Conservation (phyloP, 2,888 invertebrate genomes). For the Drosophila fulvimacula region DNA sequence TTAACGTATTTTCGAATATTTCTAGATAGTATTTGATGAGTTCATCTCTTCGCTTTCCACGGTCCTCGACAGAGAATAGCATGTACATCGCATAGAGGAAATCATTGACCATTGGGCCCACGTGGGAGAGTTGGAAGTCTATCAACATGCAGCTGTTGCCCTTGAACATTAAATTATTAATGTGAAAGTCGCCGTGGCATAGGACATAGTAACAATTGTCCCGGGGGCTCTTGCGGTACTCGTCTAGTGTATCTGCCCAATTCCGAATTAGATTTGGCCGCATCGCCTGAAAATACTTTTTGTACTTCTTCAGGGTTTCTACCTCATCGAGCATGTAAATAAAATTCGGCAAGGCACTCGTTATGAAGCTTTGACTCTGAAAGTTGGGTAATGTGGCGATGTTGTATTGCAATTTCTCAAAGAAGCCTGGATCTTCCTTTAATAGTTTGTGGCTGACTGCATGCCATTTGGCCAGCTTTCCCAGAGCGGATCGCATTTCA, state of each 20-base stretch:
- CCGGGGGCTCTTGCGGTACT: slow-evolving; percentile 50
- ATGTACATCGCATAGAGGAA: slow-evolving; percentile 65
- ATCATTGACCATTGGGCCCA: slow-evolving; percentile 65
- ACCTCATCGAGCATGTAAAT: slow-evolving; percentile 48
- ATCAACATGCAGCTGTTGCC: slow-evolving; percentile 59
- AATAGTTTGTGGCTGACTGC: slow-evolving; percentile 38
- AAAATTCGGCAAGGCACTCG: slow-evolving; percentile 53
- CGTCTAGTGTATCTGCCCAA: slow-evolving; percentile 22
- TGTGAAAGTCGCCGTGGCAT: slow-evolving; percentile 74
- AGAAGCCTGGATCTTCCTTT: slow-evolving; percentile 18
- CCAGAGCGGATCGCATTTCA: slow-evolving; percentile 22
- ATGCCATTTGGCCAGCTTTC: slow-evolving; percentile 69
- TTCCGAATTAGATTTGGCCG: slow-evolving; percentile 32
- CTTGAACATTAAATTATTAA: slow-evolving; percentile 72
- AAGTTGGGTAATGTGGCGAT: slow-evolving; percentile 33
- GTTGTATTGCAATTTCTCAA: slow-evolving; percentile 23
- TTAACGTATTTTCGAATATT: slow-evolving; percentile 48
- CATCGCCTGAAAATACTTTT: slow-evolving; percentile 51
- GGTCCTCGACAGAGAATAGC: slow-evolving; percentile 57
- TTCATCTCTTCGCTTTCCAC: slow-evolving; percentile 46
- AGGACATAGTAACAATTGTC: slow-evolving; percentile 59
- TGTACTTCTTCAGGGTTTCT: slow-evolving; percentile 47
- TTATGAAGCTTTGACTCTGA: slow-evolving; percentile 38
- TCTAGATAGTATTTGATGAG: slow-evolving; percentile 65
- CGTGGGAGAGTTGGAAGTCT: slow-evolving; percentile 68